Evolutionary conservation across 2,888 invertebrate genomes (phyloP).

Genomic region (Spodoptera picta): DNA sequence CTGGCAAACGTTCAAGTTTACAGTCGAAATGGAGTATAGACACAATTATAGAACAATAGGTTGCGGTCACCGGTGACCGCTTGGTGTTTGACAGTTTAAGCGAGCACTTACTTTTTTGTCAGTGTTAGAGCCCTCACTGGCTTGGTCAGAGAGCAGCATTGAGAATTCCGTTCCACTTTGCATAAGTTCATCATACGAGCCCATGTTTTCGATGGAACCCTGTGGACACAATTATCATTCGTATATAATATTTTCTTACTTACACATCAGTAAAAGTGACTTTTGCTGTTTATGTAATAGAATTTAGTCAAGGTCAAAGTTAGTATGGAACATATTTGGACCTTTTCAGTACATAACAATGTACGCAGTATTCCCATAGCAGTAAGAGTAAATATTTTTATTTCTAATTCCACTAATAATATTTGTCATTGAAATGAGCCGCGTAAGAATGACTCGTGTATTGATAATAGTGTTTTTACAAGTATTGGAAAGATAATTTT

Average conservation of each 20-base stretch:
- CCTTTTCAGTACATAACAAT: too few species aligned
- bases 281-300: background rate
- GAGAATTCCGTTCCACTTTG: conserved; percentile 87
- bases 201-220: conserved; percentile 89
- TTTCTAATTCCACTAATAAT: conserved; percentile 8
- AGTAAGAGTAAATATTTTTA: background rate
- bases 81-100: too few species aligned
- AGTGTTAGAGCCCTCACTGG: conserved; percentile 58
- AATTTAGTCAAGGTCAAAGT: too few species aligned
- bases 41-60: too few species aligned
- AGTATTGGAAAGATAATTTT: conserved; percentile 29
- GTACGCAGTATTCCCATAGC: too few species aligned
- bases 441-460: conserved; percentile 12
- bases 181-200: conserved; percentile 88
- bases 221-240: conserved; percentile 56
- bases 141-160: conserved; percentile 69
- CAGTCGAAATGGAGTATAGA: conserved; percentile 17
- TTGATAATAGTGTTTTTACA: conserved; percentile 22
- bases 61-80: too few species aligned
- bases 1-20: conserved; percentile 35
- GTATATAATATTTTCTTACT: too few species aligned
- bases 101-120: conserved; percentile 54
- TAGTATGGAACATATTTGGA: too few species aligned
- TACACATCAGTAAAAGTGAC: too few species aligned
- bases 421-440: conserved; percentile 8